Base-by-base conservation (phyloP, 2,797 vertebrate genomes). In the Otolemur crassicaudatus region DNA sequence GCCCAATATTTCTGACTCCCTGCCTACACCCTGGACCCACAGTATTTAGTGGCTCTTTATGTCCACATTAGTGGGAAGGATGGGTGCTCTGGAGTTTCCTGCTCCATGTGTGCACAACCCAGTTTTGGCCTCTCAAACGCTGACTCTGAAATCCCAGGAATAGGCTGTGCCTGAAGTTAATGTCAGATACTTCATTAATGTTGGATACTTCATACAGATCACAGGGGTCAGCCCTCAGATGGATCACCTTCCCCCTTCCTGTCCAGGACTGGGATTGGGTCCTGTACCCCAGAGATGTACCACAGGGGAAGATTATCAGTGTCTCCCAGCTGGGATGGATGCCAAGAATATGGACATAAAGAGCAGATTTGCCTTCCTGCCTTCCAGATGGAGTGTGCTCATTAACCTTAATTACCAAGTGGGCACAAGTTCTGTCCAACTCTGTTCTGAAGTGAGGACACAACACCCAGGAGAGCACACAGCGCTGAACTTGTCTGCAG, bases 341-440 rank as follows among this genome's bases (percentile, higher is more conserved):
- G 92, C 77, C 87, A 94, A 73, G 67, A 34, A 80, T 2, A 49
- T 20, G 61, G 53, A 53, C 56, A 94, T 29, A 13, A 25, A 53
- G 70, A 70, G 13, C 72, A 76, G 72, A 40, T 31, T 31, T 0
- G 4, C 12, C 56, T 70, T 70, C 23, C 83, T 9, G 2, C 75
- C 43, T 43, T 56, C 84, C 96, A 96, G 92, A 56, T 67, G 85
- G 95, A 43, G 63, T 17, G 34, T 10, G 56, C 29, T 65, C 81
- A 69, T 96, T 90, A 88, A 70, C 81, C 69, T 88, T 79, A 82
- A 86, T 85, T 46, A 90, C 75, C 61, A 4, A 17, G 58, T 6
- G 1, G 73, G 43, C 69, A 29, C 34, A 17, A 9, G 67, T 31
- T 58, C 69, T 49, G 34, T 46, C 43, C 37, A n/a, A 27, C 77